Conservation (phyloP, 2,888 invertebrate species). For the Brenthis hecate region DNA sequence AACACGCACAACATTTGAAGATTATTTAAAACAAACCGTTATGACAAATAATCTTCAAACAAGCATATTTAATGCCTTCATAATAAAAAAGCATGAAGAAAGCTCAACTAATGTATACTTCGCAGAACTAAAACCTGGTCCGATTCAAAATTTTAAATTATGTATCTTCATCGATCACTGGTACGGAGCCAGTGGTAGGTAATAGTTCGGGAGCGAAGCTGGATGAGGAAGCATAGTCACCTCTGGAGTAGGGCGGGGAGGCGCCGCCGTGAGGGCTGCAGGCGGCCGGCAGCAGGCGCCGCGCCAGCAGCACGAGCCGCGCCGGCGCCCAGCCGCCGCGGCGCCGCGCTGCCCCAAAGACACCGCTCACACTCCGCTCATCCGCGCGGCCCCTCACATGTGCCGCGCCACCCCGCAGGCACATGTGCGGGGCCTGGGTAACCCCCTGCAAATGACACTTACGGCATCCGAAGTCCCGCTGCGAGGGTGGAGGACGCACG, state of each 20-base stretch:
- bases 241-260: slow-evolving; percentile 87
- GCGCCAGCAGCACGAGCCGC: slow-evolving; percentile 77
- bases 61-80: slow-evolving; percentile 12
- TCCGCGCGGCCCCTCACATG: slow-evolving; percentile 51
- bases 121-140: slow-evolving; percentile 21
- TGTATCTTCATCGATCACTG: not conserved
- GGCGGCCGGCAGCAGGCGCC: slow-evolving; percentile 86
- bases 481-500: slow-evolving; percentile 91
- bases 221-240: slow-evolving; percentile 53
- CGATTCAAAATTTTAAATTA: not conserved
- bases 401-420: slow-evolving; percentile 66
- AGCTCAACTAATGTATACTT: slow-evolving; percentile 25
- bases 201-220: slow-evolving; percentile 13
- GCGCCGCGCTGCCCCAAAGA: slow-evolving; percentile 73
- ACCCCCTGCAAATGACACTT: slow-evolving; percentile 72
- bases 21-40: slow-evolving; percentile 14
- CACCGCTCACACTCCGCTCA: slow-evolving; percentile 70
- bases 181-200: not conserved
- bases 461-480: slow-evolving; percentile 93
- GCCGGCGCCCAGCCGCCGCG: slow-evolving; percentile 67
- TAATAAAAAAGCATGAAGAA: slow-evolving; percentile 30
- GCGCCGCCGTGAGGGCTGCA: slow-evolving; percentile 87
- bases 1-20: slow-evolving; percentile 19
- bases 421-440: slow-evolving; percentile 63
- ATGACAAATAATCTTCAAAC: slow-evolving; percentile 12